phyloP scores from a whole-genome alignment of 2,797 vertebrate genomes.

The Coendou prehensilis region DNA sequence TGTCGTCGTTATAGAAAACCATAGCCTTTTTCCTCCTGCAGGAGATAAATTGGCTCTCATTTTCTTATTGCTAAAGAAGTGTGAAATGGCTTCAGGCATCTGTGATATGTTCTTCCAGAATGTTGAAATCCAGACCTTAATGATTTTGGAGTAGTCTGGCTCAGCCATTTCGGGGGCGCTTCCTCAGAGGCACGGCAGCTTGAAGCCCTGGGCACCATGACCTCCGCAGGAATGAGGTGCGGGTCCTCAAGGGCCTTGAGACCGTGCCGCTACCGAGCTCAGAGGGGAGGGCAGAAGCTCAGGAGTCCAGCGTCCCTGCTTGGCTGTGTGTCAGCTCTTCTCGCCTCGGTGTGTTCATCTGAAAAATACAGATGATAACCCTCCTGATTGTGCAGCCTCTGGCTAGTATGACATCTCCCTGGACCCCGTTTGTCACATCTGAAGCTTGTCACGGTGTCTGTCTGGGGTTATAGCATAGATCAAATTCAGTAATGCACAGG shows the following conservation, averaged over 20 bases:
- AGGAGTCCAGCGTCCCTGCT: not conserved
- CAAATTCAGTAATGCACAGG: accelerated
- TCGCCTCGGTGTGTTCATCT: not conserved
- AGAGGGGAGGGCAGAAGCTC: not conserved
- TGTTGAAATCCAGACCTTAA: slow-evolving; percentile 76
- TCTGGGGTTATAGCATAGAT: not conserved
- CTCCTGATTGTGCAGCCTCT: accelerated
- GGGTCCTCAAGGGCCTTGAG: not conserved
- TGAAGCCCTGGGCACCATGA: accelerated
- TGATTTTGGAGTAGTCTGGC: slow-evolving; percentile 68
- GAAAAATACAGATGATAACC: not conserved
- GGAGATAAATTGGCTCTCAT: slow-evolving; percentile 78
- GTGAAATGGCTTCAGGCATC: slow-evolving; percentile 77
- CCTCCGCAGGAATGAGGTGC: not conserved
- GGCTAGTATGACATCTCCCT: not conserved
- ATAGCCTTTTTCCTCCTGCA: slow-evolving; percentile 49
- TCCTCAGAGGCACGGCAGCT: not conserved
- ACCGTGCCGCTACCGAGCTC: not conserved
- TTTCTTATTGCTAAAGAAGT: slow-evolving; percentile 82
- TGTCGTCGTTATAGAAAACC: slow-evolving; percentile 63
- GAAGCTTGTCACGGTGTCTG: not conserved
- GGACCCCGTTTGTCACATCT: not conserved
- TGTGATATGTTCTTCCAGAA: slow-evolving; percentile 68
- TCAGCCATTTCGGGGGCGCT: not conserved
- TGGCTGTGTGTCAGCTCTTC: accelerated